phyloP scores from a whole-genome alignment of 2,113 vertebrate genomes.

The Toxotes jaculatrix region DNA sequence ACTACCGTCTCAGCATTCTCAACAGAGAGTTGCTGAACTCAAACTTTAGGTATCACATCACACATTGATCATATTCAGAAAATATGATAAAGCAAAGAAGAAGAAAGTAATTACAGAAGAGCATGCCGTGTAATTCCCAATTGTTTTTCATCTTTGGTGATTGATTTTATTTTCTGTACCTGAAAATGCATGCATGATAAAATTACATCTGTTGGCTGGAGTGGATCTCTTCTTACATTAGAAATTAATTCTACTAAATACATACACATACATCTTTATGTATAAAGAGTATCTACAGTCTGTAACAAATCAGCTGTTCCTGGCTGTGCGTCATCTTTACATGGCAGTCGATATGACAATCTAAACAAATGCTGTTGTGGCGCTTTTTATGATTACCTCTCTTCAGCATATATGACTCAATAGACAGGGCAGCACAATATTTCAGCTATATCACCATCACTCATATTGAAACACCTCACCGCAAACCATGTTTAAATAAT shows the following conservation, averaged over 20 bases:
- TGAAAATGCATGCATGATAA: slow-evolving; percentile 3
- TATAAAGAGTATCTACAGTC: neutral
- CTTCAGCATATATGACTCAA: neutral
- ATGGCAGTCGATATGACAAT: slow-evolving; percentile 3
- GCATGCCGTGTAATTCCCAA: neutral
- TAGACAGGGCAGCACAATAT: neutral
- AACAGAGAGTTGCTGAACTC: slow-evolving; percentile 25
- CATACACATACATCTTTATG: neutral
- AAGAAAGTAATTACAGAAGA: neutral
- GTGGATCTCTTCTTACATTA: neutral
- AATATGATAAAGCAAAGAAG: slow-evolving; percentile 10
- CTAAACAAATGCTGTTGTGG: slow-evolving; percentile 4
- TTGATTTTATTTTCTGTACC: slow-evolving; percentile 18
- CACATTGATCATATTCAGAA: slow-evolving; percentile 27
- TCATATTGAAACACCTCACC: slow-evolving; percentile 12
- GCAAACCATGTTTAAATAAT: neutral
- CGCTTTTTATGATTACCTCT: slow-evolving; percentile 12
- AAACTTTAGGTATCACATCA: slow-evolving; percentile 32
- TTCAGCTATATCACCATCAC: neutral
- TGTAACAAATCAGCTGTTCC: neutral
- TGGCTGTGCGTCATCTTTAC: neutral
- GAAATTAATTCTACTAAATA: neutral
- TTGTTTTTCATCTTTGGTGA: neutral
- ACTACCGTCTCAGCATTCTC: slow-evolving; percentile 35
- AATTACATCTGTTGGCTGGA: slow-evolving; percentile 5